These are phyloP conservation scores for Nemotelus nigrinus DNA, from an alignment of 2,888 invertebrate species.

Conservation along the genomic window DNA sequence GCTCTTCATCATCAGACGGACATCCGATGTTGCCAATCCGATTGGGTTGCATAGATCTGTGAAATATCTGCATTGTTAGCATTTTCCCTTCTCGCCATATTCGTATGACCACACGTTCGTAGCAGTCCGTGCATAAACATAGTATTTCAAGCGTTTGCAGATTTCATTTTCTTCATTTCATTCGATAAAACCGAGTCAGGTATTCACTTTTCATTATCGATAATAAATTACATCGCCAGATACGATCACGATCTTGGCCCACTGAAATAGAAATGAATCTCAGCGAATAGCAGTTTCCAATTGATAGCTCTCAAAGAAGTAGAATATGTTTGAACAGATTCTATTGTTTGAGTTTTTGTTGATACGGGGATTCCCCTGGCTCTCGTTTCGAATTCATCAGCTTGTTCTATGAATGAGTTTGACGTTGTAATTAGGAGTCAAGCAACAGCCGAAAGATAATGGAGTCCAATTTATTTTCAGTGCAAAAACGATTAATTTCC, in stretches of 20 bases:
- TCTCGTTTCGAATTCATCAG: neutral
- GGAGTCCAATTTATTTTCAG: no score
- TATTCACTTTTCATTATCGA: conserved; percentile 46
- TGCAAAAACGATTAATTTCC: no score
- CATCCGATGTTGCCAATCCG: conserved; percentile 48
- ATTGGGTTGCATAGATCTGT: conserved; percentile 8
- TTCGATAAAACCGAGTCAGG: conserved; percentile 36
- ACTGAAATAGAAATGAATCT: conserved; percentile 47
- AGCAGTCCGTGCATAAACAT: neutral
- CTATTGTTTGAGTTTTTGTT: conserved; percentile 32
- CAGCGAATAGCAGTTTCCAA: conserved; percentile 9
- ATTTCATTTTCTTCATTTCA: conserved; percentile 20
- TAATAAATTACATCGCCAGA: conserved; percentile 49
- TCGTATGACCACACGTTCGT: neutral
- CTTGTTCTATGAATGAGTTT: neutral
- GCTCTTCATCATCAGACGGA: conserved; percentile 47
- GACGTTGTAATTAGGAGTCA: neutral
- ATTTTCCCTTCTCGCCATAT: conserved; percentile 22
- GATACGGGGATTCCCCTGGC: conserved; percentile 15
- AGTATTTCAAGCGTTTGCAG: neutral
- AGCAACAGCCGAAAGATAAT: no score
- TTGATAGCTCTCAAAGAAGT: conserved; percentile 29
- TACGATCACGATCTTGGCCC: conserved; percentile 52
- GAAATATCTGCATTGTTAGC: conserved; percentile 21
- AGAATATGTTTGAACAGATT: conserved; percentile 7